Base-by-base conservation (phyloP, 2,888 invertebrate species). In the Andrena chrysosceles region DNA sequence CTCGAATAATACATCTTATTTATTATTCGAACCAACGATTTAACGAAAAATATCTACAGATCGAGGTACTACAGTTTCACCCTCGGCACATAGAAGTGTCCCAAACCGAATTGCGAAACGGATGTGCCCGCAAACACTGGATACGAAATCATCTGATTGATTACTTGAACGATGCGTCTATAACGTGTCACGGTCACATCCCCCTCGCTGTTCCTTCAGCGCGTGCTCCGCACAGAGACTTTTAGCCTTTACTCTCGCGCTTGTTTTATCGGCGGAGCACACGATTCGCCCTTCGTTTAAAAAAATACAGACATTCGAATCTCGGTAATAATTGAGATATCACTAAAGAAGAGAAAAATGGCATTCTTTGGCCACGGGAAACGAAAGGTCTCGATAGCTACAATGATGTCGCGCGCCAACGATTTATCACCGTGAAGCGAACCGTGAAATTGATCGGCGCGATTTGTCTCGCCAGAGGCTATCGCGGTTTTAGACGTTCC, bases 401-500 rank as follows among this genome's bases (percentile, higher is more conserved):
- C 3, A 42, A 42, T 13, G 42, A 26, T 23, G 1, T 56, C 23
- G 56, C 56, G 56, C 20, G 56, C 56, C 4, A 56, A 56, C 8
- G 1, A 48, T 56, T 59, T 64, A 79, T 77, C 63, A 23, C 0
- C 0, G 8, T 23, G 10, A 56, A 54, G 2, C 10, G 69, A 77
- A 54, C 63, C 78, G 16, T 49, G 29, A 56, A 64, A 79, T 77
- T 79, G 26, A 59, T 63, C 31, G 33, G 6, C 5, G 0, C 23
- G 48, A 5, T 10, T 2, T 23, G 10, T n/a, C 13, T 2, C 20
- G 20, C 13, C 20, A 67, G 13, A 13, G 2, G 33, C 56, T 68
- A 56, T 76, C 68, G 2, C 0, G 31, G 20, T 68, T 68, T 20
- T 13, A 10, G 4, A 56, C 8, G 6, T 56, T 26, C 10, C n/a